Evolutionary conservation across 2,113 vertebrate genomes (phyloP).

Genomic region (Morone saxatilis): DNA sequence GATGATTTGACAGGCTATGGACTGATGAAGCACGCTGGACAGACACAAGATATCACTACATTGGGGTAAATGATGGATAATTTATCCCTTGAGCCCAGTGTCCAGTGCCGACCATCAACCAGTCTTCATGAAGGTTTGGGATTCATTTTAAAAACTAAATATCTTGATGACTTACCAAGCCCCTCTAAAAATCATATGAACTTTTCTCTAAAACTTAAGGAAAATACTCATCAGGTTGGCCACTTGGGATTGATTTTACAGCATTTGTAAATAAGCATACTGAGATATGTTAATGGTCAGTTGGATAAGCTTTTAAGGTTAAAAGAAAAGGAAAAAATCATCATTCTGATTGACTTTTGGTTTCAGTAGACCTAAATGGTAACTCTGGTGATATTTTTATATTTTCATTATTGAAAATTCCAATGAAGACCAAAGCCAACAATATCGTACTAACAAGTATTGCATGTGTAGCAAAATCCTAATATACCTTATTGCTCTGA

Average conservation of each 20-base stretch:
- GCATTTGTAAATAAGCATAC: background rate
- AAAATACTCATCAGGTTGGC: background rate
- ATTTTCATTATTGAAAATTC: too few species aligned
- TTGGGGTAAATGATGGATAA: slow-evolving; percentile 1
- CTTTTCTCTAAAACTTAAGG: background rate
- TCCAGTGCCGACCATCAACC: background rate
- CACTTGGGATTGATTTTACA: background rate
- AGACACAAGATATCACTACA: slow-evolving; percentile 23
- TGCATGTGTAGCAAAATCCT: too few species aligned
- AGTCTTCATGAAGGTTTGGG: background rate
- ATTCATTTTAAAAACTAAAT: background rate
- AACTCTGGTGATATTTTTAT: too few species aligned
- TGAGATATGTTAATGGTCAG: background rate
- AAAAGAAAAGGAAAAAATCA: too few species aligned
- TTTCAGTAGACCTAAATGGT: too few species aligned
- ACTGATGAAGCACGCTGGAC: slow-evolving; percentile 4
- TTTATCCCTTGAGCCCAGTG: slow-evolving; percentile 1
- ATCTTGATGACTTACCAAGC: background rate
- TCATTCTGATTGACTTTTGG: too few species aligned
- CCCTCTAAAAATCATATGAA: background rate
- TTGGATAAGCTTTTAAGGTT: background rate
- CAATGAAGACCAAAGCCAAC: too few species aligned
- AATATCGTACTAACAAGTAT: too few species aligned
- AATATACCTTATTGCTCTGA: too few species aligned
- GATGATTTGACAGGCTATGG: slow-evolving; percentile 16